Base-by-base conservation (phyloP, 2,888 invertebrate genomes). In the Carabus problematicus region DNA sequence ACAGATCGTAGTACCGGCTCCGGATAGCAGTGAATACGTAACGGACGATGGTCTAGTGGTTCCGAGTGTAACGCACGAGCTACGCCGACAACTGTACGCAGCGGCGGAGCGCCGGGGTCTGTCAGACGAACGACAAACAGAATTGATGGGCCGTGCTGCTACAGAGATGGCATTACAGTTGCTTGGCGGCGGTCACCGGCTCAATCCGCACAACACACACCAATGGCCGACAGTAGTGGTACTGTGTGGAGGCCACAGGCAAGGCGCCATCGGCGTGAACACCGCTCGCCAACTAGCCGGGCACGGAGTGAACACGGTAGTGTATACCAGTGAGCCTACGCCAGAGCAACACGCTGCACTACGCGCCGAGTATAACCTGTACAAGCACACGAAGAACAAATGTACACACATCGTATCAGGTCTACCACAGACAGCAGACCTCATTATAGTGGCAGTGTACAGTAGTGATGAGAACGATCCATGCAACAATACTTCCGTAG, bases 181-280 rank as follows among this genome's bases (percentile, higher is more conserved):
- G 62, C 83, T 93, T 70, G 96, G 96, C 47, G 95, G 96, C 62
- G 91, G 90, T 43, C 90, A 94, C 76, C 85, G 95, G 64, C 84
- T 95, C 68, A 93, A 92, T 78, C 91, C 94, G 55, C 89, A 91
- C 76, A 96, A 96, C 82, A 89, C 90, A 72, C 96, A 96, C 83
- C 96, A 96, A 83, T 87, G 89, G 85, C 95, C 95, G 64, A 87
- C 87, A 56, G 92, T 93, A 59, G 91, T 91, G 66, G 88, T 92
- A 71, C 84, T 95, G 76, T 89, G 88, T 74, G 89, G 89, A 59
- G 85, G 90, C 40, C 90, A 92, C 80, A 84, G 85, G 77, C 80
- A 81, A 70, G 87, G 88, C 71, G 89, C 89, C 59, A 86, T 90
- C 62, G 94, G 90, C 19, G 86, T 93, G 14, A 89, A 89, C 75